Conservation (phyloP, 2,797 vertebrate species). For the Argya squamiceps region DNA sequence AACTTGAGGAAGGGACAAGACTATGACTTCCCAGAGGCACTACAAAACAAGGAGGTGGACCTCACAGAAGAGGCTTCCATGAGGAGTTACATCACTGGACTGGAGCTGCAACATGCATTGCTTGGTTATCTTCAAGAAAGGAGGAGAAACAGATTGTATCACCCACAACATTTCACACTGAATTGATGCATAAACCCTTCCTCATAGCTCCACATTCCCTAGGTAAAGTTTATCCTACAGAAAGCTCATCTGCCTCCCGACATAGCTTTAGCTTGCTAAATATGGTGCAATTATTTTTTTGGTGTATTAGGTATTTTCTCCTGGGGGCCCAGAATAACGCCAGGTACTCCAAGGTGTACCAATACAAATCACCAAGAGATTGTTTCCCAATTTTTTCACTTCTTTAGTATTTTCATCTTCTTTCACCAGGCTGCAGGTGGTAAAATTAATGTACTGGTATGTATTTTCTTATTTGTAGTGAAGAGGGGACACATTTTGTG, state of each 20-base stretch:
- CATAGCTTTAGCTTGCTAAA: not conserved
- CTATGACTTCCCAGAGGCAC: not conserved
- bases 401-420: not conserved
- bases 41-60: not conserved
- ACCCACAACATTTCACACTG: not conserved
- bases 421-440: not conserved
- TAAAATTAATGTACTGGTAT: not conserved
- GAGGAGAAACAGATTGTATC: not conserved
- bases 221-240: not conserved
- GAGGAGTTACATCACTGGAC: not conserved
- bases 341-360: not conserved
- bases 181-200: not conserved
- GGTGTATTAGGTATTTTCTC: not conserved
- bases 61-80: not conserved
- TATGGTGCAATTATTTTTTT: not conserved
- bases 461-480: not conserved
- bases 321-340: not conserved
- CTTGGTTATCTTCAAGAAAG: not conserved
- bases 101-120: not conserved
- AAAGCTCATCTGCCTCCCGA: not conserved
- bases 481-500: not conserved
- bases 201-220: not conserved
- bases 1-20: not conserved
- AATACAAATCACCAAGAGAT: not conserved
- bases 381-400: not conserved